Conservation (phyloP, 1,140 invertebrate genomes). For the Heliothis subflexa region DNA sequence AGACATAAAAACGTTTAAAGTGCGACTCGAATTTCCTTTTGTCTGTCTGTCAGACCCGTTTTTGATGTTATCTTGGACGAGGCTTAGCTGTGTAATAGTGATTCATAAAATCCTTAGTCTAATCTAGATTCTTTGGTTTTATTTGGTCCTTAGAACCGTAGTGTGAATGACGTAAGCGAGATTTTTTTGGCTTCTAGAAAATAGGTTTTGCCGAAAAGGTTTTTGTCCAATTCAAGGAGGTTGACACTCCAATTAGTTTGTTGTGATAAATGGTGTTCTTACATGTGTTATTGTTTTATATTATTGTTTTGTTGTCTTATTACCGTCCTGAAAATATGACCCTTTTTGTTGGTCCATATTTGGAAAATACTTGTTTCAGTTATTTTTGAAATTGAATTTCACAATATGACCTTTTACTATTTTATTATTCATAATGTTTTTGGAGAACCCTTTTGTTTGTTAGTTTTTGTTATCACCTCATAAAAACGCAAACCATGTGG, state of each 20-base stretch:
- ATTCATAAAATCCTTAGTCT: slow-evolving; percentile 38
- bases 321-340: neutral
- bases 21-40: slow-evolving; percentile 29
- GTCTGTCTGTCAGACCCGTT: slow-evolving; percentile 27
- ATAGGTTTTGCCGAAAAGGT: slow-evolving; percentile 5
- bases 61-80: slow-evolving; percentile 35
- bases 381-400: too few relatives aligned
- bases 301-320: neutral
- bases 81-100: slow-evolving; percentile 34
- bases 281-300: slow-evolving; percentile 7
- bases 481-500: neutral
- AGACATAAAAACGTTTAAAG: slow-evolving; percentile 32
- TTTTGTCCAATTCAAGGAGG: slow-evolving; percentile 21
- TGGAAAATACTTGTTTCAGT: neutral
- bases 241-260: slow-evolving; percentile 26
- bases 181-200: slow-evolving; percentile 4
- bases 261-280: slow-evolving; percentile 16
- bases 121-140: slow-evolving; percentile 31
- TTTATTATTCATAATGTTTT: too few relatives aligned
- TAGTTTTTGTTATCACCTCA: neutral
- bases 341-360: neutral
- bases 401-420: too few relatives aligned
- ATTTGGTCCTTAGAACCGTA: neutral
- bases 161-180: slow-evolving; percentile 29
- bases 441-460: neutral